A percentile compares a stretch with the other conserved stretches of the same genome.
Evolutionary conservation across 2,888 invertebrate species (phyloP).

Genomic region (Lobophora halterata): DNA sequence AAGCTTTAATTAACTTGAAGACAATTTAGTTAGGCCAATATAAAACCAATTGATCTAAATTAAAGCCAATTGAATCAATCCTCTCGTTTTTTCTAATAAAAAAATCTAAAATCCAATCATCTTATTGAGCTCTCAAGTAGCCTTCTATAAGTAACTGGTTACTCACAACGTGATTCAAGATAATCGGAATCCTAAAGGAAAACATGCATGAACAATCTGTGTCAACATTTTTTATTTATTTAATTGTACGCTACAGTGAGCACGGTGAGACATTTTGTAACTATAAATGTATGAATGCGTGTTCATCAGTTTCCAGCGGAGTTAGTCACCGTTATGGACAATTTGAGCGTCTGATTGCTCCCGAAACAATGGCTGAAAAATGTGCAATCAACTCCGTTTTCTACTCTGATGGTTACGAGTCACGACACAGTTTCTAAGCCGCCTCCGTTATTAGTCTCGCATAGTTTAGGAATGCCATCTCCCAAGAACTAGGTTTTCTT

Average conservation of each 20-base stretch:
- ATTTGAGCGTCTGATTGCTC: conserved; percentile 49
- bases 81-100: conserved; percentile 21
- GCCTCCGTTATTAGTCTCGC: no score
- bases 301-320: conserved; percentile 19
- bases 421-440: conserved; percentile 18
- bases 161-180: conserved; percentile 23
- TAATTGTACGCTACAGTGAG: conserved; percentile 5
- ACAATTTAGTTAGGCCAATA: conserved; percentile 16
- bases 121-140: conserved; percentile 11
- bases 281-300: conserved; percentile 16
- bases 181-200: conserved; percentile 16
- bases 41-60: conserved; percentile 32
- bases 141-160: conserved; percentile 17
- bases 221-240: conserved; percentile 24
- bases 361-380: conserved; percentile 52
- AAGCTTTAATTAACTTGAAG: conserved; percentile 15
- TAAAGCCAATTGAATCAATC: conserved; percentile 34
- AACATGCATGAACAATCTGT: conserved; percentile 24
- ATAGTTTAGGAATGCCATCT: no score
- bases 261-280: conserved; percentile 16
- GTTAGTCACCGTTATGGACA: conserved; percentile 41
- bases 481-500: no score
- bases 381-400: conserved; percentile 24
- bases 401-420: conserved; percentile 22
- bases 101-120: conserved; percentile 10